Base-by-base conservation (phyloP, 2,888 invertebrate species). In the Galerucella calmariensis region DNA sequence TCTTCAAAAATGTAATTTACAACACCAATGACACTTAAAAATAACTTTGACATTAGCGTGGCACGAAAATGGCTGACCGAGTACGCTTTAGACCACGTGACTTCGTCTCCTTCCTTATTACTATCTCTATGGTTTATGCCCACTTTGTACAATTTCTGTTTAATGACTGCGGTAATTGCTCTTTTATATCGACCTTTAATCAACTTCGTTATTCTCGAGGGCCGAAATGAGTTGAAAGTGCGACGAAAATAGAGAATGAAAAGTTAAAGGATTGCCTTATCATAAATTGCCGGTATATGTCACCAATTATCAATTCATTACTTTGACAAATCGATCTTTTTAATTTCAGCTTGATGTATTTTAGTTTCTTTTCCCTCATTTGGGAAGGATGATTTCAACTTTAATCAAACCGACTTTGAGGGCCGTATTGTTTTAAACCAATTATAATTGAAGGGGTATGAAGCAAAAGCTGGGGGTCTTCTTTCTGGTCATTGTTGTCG, bases 141-240 rank as follows among this genome's bases (percentile, higher is more conserved):
- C 59, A 68, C 59, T 68, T 68, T 68, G 68, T 41, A 68, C 68
- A 68, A 68, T 59, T 61, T 61, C 61, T 48, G 48, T 48, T 24
- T 69, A 68, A 68, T 69, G 59, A 59, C 24, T 61, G 61, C 69
- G 48, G 61, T 69, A 69, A 69, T 69, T 69, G 59, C 59, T 69
- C 69, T 69, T 69, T 69, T 61, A 46, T 24, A 48, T 61, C 69
- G 48, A 69, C 69, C 61, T 69, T 58, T 61, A 69, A 69, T 69
- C 69, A 69, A 69, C 59, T 61, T 61, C 61, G 61, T 61, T 69
- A 61, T 69, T 48, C 59, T 61, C 24, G 62, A 62, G 62, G 35
- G 35, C n/a, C 20, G 62, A 24, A 62, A 12, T 35, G n/a, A 27
- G n/a, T 2, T 14, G 35, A n/a, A 9, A 62, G 27, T 14, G 48